These are phyloP conservation scores for Teleopsis dalmanni DNA, from an alignment of 1,140 invertebrate species.

Conservation along the genomic window DNA sequence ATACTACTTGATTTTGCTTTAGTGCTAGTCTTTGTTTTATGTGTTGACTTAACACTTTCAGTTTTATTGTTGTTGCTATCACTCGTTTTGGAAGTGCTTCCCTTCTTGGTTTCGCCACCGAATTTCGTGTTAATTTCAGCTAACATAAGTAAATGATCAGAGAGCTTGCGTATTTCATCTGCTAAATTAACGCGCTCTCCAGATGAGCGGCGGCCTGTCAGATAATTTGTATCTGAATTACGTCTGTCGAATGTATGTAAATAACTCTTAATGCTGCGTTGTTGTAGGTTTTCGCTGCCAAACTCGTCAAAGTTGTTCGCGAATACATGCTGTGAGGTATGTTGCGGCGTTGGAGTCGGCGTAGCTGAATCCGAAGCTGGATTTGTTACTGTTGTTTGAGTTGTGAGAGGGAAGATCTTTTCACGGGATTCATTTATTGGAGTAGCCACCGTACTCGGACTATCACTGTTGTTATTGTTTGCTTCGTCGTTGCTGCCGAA, in stretches of 20 bases:
- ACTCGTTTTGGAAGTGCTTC: too few relatives aligned
- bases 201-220: slow-evolving; percentile 41
- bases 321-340: slow-evolving; percentile 29
- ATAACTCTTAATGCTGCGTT: slow-evolving; percentile 43
- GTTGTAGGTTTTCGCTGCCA: slow-evolving; percentile 31
- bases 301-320: slow-evolving; percentile 36
- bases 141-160: slow-evolving; percentile 65
- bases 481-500: slow-evolving; percentile 22
- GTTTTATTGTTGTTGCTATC: slow-evolving; percentile 13
- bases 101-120: slow-evolving; percentile 44
- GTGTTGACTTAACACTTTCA: background rate
- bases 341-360: slow-evolving; percentile 11
- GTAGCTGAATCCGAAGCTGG: slow-evolving; percentile 25
- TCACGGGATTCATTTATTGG: slow-evolving; percentile 39
- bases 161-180: slow-evolving; percentile 71
- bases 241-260: slow-evolving; percentile 55
- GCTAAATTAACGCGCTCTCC: slow-evolving; percentile 58
- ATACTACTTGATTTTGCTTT: slow-evolving; percentile 11
- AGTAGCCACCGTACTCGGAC: slow-evolving; percentile 27
- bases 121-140: slow-evolving; percentile 59
- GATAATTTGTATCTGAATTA: slow-evolving; percentile 65
- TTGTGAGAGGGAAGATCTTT: slow-evolving; percentile 25
- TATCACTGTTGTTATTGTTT: slow-evolving; percentile 18
- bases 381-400: slow-evolving; percentile 1
- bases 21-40: slow-evolving; percentile 12